Conservation (phyloP, 2,888 invertebrate species). For the Chelonus formosanus region DNA sequence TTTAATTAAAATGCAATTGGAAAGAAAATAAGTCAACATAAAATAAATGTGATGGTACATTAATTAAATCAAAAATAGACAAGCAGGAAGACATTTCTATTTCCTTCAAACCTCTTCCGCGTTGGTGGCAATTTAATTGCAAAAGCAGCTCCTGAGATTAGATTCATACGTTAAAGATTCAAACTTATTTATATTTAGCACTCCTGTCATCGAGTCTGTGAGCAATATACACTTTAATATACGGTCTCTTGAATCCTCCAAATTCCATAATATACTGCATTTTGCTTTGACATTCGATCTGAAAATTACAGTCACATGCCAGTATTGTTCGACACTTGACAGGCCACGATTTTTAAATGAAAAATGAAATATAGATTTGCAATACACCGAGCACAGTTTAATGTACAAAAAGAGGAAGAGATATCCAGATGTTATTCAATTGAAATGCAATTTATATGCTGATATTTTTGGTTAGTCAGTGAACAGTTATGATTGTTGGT, state of each 20-base stretch:
- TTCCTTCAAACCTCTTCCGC: constrained; percentile 29
- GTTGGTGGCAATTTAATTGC: constrained; percentile 23
- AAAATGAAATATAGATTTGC: constrained; percentile 2
- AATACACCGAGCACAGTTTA: not conserved
- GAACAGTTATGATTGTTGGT: constrained; percentile 28
- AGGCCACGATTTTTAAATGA: constrained; percentile 5
- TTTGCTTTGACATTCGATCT: not conserved
- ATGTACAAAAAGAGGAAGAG: constrained; percentile 1
- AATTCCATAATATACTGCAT: constrained; percentile 28
- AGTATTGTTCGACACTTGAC: not conserved
- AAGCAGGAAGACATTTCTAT: constrained; percentile 38
- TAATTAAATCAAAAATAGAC: constrained; percentile 52
- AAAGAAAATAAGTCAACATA: no score
- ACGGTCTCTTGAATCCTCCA: constrained; percentile 29
- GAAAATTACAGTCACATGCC: not conserved
- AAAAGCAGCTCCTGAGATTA: constrained; percentile 4
- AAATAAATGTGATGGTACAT: constrained; percentile 45
- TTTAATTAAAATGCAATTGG: no score
- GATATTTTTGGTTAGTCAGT: constrained; percentile 1
- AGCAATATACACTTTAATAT: constrained; percentile 39
- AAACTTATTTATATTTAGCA: constrained; percentile 49
- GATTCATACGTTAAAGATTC: constrained; percentile 7
- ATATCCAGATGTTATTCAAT: not conserved
- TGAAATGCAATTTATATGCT: not conserved
- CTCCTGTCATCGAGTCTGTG: constrained; percentile 45